Evolutionary conservation across 1,140 invertebrate genomes (phyloP).

Genomic region (Ostrea denselamellosa): DNA sequence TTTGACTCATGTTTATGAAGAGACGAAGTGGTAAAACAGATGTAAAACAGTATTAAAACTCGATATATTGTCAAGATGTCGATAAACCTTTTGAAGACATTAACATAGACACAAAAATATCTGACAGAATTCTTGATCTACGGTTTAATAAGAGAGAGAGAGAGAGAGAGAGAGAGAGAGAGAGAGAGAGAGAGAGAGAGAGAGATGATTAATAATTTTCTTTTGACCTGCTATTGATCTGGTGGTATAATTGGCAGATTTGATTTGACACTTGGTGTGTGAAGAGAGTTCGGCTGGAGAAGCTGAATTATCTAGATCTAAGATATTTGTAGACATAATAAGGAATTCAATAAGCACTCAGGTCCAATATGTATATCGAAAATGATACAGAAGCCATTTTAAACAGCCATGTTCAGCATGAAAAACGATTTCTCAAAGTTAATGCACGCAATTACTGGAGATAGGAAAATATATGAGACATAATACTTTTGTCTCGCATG

Average conservation of each 20-base stretch:
- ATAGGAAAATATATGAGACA: background rate
- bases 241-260: slow-evolving; percentile 20
- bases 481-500: background rate
- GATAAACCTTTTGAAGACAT: slow-evolving; percentile 36
- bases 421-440: slow-evolving; percentile 23
- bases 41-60: slow-evolving; percentile 27
- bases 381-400: background rate
- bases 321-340: slow-evolving; percentile 36
- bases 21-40: slow-evolving; percentile 33
- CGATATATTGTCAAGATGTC: slow-evolving; percentile 9
- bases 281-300: background rate
- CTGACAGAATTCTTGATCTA: slow-evolving; percentile 25
- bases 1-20: slow-evolving; percentile 36
- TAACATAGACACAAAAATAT: slow-evolving; percentile 26
- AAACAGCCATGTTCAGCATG: background rate
- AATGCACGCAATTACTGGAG: background rate
- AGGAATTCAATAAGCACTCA: background rate
- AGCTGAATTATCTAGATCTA: slow-evolving; percentile 13
- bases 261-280: slow-evolving; percentile 37
- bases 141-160: slow-evolving; percentile 9
- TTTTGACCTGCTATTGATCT: slow-evolving; percentile 14
- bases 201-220: slow-evolving; percentile 30
- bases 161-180: slow-evolving; percentile 29
- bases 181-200: slow-evolving; percentile 24
- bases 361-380: background rate